These are phyloP conservation scores for Brevimyrus niger DNA, from an alignment of 2,113 vertebrate species.

Conservation along the genomic window DNA sequence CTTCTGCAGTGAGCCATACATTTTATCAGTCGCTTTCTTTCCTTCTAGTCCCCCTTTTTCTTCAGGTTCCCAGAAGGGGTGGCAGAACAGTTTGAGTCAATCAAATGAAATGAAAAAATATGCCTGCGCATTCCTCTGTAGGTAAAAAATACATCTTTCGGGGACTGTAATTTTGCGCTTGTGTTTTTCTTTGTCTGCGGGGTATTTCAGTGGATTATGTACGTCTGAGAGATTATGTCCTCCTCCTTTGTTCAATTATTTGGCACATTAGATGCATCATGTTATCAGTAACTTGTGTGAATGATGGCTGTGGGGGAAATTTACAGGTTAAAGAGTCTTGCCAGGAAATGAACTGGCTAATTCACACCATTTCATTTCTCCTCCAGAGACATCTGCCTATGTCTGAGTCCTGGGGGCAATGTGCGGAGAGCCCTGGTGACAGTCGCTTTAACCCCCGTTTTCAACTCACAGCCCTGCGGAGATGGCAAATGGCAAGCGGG, in stretches of 20 bases:
- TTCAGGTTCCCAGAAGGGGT: background rate
- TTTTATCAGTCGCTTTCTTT: background rate
- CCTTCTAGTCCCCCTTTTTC: background rate
- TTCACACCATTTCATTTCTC: slow-evolving; percentile 12
- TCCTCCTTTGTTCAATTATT: slow-evolving; percentile 10
- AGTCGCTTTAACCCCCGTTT: background rate
- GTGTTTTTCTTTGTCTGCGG: background rate
- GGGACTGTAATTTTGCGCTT: background rate
- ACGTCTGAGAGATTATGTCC: background rate
- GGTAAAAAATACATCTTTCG: background rate
- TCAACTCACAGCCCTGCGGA: background rate
- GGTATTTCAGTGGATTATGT: background rate
- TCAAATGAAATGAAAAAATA: background rate
- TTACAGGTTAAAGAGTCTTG: slow-evolving; percentile 1
- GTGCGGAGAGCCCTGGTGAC: background rate
- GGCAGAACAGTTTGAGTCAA: background rate
- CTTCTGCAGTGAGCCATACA: background rate
- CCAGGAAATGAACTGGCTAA: slow-evolving; percentile 12
- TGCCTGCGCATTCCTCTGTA: background rate
- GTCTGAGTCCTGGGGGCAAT: background rate
- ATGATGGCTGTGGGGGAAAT: slow-evolving; percentile 12
- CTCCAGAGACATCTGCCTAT: slow-evolving; percentile 11
- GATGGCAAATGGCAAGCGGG: background rate
- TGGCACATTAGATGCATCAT: background rate
- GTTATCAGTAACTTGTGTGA: slow-evolving; percentile 3